Evolutionary conservation across 2,888 invertebrate genomes (phyloP).

Genomic region (Eurois occulta): DNA sequence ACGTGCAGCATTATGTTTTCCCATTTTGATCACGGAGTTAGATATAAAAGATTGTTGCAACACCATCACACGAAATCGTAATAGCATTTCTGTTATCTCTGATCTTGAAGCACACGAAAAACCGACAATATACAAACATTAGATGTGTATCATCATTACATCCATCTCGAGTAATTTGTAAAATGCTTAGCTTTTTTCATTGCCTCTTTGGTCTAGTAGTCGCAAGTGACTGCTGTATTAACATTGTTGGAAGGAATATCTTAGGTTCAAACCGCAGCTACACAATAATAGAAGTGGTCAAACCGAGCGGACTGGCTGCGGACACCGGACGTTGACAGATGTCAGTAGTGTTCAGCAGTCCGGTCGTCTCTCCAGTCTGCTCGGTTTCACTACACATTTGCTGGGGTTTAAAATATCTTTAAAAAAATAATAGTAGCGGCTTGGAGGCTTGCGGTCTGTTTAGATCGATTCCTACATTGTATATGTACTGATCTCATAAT

Average conservation of each 20-base stretch:
- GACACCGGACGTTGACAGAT: neutral
- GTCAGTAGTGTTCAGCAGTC: neutral
- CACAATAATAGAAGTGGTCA: neutral
- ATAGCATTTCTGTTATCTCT: conserved; percentile 2
- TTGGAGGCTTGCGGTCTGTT: no score
- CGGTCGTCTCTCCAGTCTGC: no score
- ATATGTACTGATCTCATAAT: neutral
- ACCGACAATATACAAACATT: neutral
- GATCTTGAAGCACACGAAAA: conserved; percentile 13
- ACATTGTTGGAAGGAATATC: neutral
- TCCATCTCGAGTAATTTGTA: neutral
- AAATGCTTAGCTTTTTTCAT: neutral
- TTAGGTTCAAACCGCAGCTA: neutral
- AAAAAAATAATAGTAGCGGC: no score
- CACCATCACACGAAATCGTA: conserved; percentile 16
- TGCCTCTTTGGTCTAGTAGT: neutral
- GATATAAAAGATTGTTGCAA: conserved; percentile 25
- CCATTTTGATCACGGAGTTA: conserved; percentile 19
- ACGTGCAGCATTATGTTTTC: conserved; percentile 17
- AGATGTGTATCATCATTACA: neutral
- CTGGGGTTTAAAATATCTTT: no score
- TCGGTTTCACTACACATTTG: neutral
- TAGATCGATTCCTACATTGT: neutral
- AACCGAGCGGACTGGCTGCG: neutral
- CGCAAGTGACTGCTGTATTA: neutral